A percentile compares a stretch with the other conserved stretches of the same genome.
Conservation (phyloP, 1,140 invertebrate species). For the Aphelenchoides fujianensis region DNA sequence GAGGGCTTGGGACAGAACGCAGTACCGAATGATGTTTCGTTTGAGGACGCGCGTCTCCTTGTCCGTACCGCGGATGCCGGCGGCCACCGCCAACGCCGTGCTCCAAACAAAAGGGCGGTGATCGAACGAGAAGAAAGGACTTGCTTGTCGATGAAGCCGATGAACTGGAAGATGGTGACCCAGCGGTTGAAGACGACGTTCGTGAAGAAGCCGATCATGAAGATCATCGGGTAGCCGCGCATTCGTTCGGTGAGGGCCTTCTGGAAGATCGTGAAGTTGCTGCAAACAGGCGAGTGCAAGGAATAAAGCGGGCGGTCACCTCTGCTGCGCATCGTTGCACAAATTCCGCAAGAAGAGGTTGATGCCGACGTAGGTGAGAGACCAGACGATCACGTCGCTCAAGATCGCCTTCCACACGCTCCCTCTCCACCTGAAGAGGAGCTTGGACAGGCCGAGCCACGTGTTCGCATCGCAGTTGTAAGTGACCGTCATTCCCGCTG, state of each 20-base stretch:
- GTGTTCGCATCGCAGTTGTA: background rate
- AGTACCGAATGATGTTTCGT: slow-evolving; percentile 23
- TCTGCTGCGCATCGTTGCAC: background rate
- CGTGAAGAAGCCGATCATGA: slow-evolving; percentile 21
- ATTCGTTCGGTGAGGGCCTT: background rate
- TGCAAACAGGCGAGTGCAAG: background rate
- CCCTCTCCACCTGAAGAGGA: slow-evolving; percentile 1
- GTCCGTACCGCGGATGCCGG: slow-evolving; percentile 11
- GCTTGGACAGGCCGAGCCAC: background rate
- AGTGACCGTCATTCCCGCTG: background rate
- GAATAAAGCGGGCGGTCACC: background rate
- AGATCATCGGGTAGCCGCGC: background rate
- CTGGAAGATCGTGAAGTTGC: background rate
- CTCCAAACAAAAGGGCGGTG: background rate
- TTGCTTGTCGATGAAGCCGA: slow-evolving; percentile 10
- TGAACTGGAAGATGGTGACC: slow-evolving; percentile 6
- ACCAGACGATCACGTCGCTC: background rate
- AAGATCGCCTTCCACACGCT: slow-evolving; percentile 5
- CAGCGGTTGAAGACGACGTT: slow-evolving; percentile 21
- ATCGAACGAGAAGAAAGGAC: background rate
- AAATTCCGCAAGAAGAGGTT: background rate
- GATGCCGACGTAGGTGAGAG: background rate
- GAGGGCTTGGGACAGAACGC: slow-evolving; percentile 22
- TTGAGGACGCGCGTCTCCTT: slow-evolving; percentile 8
- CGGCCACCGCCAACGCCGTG: background rate